These are phyloP conservation scores for Ophiodon elongatus DNA, from an alignment of 2,113 vertebrate genomes.

Conservation along the genomic window DNA sequence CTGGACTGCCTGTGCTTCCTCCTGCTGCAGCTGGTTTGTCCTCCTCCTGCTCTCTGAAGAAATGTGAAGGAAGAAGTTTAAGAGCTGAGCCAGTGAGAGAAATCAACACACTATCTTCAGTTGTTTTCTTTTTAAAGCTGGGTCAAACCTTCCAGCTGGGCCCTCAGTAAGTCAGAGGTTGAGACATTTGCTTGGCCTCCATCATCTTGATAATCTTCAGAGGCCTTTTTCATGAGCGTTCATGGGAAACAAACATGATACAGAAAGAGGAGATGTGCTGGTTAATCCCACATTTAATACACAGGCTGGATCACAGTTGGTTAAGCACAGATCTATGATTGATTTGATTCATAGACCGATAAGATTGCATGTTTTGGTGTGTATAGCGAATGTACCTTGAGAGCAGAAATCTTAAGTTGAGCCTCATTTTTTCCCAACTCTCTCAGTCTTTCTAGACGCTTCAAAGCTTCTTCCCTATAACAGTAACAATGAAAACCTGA, in stretches of 20 bases:
- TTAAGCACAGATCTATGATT: neutral
- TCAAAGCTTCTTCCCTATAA: slow-evolving; percentile 50
- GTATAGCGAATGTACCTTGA: slow-evolving; percentile 62
- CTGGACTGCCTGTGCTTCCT: slow-evolving; percentile 58
- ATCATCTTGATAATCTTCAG: slow-evolving; percentile 1
- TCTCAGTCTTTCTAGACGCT: slow-evolving; percentile 53
- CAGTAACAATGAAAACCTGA: neutral
- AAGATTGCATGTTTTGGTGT: neutral
- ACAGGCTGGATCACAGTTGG: neutral
- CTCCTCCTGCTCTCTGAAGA: slow-evolving; percentile 61
- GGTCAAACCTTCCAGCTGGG: slow-evolving; percentile 65
- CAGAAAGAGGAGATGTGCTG: neutral
- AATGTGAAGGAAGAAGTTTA: neutral
- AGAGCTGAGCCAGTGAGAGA: neutral
- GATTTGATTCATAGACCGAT: neutral
- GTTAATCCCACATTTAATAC: neutral
- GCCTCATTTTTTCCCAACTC: slow-evolving; percentile 63
- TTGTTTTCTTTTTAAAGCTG: neutral
- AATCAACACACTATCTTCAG: neutral
- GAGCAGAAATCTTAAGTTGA: slow-evolving; percentile 63
- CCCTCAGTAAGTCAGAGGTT: slow-evolving; percentile 37
- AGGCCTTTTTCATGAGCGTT: slow-evolving; percentile 61
- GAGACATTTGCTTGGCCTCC: neutral
- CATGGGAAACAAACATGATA: slow-evolving; percentile 7
- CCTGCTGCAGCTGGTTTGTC: slow-evolving; percentile 57